These are phyloP conservation scores for Minunthozetes semirufus DNA, from an alignment of 2,888 invertebrate genomes.

Conservation along the genomic window DNA sequence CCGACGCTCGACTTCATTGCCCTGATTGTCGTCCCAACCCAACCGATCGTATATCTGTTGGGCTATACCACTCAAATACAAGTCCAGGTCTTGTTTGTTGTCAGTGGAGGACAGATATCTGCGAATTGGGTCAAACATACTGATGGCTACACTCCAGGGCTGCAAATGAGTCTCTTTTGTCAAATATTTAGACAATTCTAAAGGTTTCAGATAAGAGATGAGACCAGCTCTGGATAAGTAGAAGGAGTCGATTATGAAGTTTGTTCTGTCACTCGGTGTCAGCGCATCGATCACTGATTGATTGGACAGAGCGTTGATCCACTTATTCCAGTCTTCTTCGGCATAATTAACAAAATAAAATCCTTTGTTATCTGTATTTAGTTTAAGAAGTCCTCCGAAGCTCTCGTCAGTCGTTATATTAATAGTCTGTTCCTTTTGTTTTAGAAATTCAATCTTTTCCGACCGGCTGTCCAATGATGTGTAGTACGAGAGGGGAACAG, in stretches of 20 bases:
- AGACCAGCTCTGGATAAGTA: conserved; percentile 55
- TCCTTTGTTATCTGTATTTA: conserved; percentile 48
- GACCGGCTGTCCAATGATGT: not conserved
- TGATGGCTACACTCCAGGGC: conserved; percentile 44
- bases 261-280: conserved; percentile 64
- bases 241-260: conserved; percentile 74
- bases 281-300: not conserved
- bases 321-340: conserved; percentile 47
- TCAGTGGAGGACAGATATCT: conserved; percentile 17
- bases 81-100: not conserved
- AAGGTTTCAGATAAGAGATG: conserved; percentile 51
- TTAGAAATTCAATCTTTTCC: not conserved
- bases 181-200: conserved; percentile 46
- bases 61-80: conserved; percentile 17
- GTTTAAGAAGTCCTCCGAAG: conserved; percentile 20
- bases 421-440: conserved; percentile 17
- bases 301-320: conserved; percentile 43
- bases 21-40: conserved; percentile 29
- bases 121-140: conserved; percentile 6
- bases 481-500: conserved; percentile 31
- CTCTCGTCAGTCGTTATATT: not conserved
- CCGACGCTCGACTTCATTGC: not conserved
- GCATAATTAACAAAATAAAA: conserved; percentile 51
- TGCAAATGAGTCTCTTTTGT: conserved; percentile 44
- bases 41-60: not conserved